Conservation (phyloP, 2,797 vertebrate genomes). For the Microctenopoma lineatum region DNA sequence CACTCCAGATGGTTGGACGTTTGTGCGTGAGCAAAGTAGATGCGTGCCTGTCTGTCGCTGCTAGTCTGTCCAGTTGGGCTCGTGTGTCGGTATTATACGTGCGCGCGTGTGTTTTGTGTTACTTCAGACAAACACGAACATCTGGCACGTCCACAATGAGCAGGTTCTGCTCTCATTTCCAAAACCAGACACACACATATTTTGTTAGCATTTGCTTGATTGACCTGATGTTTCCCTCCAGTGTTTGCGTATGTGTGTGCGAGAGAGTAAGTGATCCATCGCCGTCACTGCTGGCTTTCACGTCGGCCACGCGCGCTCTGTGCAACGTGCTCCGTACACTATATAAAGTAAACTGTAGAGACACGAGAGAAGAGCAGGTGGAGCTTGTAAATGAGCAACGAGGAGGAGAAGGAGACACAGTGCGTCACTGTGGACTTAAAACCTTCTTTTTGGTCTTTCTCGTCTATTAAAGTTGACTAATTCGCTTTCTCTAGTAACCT, state of each 20-base stretch:
- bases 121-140: constrained; percentile 61
- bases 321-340: constrained; percentile 28
- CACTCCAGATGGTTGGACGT: constrained; percentile 76
- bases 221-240: constrained; percentile 26
- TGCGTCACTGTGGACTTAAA: no score
- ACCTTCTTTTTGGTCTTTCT: no score
- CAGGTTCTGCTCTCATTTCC: constrained; percentile 38
- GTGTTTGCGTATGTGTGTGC: constrained; percentile 11
- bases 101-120: constrained; percentile 52
- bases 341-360: constrained; percentile 33
- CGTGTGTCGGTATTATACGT: constrained; percentile 53
- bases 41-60: constrained; percentile 31
- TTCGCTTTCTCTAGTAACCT: no score
- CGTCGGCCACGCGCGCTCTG: constrained; percentile 9
- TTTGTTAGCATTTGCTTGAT: constrained; percentile 30
- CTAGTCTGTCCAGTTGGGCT: constrained; percentile 46
- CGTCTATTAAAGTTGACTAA: no score
- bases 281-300: constrained; percentile 62
- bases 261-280: constrained; percentile 32
- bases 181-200: constrained; percentile 2
- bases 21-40: constrained; percentile 22
- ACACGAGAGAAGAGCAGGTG: constrained; percentile 2
- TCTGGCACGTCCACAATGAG: constrained; percentile 51
- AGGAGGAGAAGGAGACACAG: no score
- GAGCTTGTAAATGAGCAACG: no score